Base-by-base conservation (phyloP, 1,140 invertebrate species). In the Halotydeus destructor region DNA sequence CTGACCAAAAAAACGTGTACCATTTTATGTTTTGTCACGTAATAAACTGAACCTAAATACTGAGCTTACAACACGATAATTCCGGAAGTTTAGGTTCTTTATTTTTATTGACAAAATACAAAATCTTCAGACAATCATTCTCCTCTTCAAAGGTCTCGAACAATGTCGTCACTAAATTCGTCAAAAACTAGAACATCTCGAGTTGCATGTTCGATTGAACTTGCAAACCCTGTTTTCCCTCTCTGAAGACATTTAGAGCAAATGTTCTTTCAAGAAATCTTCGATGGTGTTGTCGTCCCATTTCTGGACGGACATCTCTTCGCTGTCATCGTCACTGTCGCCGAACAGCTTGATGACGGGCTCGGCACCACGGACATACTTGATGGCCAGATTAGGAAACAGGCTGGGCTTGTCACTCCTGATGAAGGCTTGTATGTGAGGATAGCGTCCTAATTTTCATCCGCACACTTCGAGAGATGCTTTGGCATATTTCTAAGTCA, bases 201-300 rank as follows among this genome's bases (percentile, higher is more conserved):
- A n/a, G n/a, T n/a, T n/a, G n/a, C n/a, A n/a, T n/a, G n/a, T n/a
- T n/a, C n/a, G n/a, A n/a, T n/a, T n/a, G n/a, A n/a, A n/a, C n/a
- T n/a, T n/a, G n/a, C n/a, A n/a, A n/a, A n/a, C n/a, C n/a, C n/a
- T n/a, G n/a, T n/a, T n/a, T n/a, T n/a, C n/a, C n/a, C n/a, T n/a
- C n/a, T n/a, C n/a, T 30, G 11, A 30, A 30, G n/a, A 30, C 9
- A 16, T 36, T 24, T 36, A 36, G 8, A 24, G 18, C 9, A 51
- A 22, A 35, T 50, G 48, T 22, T 46, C 44, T 18, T 73, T 74
- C 26, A 93, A 70, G 63, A 91, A 93, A 62, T 91, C 86, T 60
- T 88, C 80, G 1, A 93, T 76, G 9, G 84, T 80, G 55, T 96
- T 86, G 5, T 86, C 94, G 58, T 93, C 80, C 88, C 86, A 96